These are phyloP conservation scores for Pitta sordida DNA, from an alignment of 2,113 vertebrate species.

Conservation along the genomic window DNA sequence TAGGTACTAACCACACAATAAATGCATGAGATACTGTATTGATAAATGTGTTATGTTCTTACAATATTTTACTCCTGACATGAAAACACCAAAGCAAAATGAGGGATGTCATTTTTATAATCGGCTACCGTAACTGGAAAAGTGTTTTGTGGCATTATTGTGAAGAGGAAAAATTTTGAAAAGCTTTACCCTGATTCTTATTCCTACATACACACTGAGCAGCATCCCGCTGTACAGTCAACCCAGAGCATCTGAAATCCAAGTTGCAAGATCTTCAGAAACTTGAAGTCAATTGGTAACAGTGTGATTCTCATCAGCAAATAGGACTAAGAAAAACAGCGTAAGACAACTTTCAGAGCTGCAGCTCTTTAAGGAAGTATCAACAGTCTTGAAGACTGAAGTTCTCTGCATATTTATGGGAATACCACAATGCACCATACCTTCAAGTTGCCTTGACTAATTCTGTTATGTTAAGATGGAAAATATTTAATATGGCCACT, in stretches of 20 bases:
- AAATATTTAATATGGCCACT: neutral
- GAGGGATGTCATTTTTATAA: neutral
- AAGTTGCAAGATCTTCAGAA: neutral
- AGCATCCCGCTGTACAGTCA: neutral
- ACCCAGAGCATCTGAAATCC: neutral
- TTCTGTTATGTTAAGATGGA: neutral
- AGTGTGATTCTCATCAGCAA: neutral
- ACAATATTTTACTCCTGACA: neutral
- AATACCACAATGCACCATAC: neutral
- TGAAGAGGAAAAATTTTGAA: neutral
- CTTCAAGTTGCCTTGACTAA: neutral
- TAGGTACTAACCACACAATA: neutral
- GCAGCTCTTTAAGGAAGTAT: neutral
- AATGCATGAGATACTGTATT: neutral
- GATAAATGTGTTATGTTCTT: neutral
- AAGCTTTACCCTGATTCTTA: neutral
- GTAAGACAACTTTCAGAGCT: neutral
- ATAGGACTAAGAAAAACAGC: neutral
- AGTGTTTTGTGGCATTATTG: neutral
- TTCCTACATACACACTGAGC: neutral
- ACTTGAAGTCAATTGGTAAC: neutral
- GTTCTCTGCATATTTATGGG: neutral
- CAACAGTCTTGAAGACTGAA: neutral
- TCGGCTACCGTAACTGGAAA: neutral
- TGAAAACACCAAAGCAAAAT: neutral